phyloP scores from a whole-genome alignment of 1,140 invertebrate species.

The Arion vulgaris region DNA sequence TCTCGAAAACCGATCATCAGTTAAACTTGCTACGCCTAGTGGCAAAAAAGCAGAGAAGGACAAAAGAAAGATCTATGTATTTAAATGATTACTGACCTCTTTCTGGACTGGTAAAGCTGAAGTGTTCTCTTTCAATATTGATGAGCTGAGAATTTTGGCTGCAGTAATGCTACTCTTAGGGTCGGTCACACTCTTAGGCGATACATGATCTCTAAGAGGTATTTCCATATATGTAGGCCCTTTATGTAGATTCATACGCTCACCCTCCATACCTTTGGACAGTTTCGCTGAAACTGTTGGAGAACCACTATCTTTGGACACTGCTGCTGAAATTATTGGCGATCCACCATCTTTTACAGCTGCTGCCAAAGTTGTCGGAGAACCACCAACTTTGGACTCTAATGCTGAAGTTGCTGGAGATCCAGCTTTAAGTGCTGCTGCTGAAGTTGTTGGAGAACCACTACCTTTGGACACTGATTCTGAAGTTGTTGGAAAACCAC shows the following conservation, averaged over 20 bases:
- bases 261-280: not conserved
- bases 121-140: slow-evolving; percentile 55
- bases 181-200: not conserved
- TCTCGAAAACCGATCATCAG: too few species aligned
- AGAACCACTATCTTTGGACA: not conserved
- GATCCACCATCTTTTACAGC: too few species aligned
- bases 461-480: not conserved
- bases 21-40: too few species aligned
- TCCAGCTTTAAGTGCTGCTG: too few species aligned
- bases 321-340: too few species aligned
- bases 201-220: slow-evolving; percentile 30
- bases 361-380: too few species aligned
- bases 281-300: not conserved
- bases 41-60: too few species aligned
- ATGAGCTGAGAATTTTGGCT: slow-evolving; percentile 43
- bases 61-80: too few species aligned
- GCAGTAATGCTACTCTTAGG: slow-evolving; percentile 30
- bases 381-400: too few species aligned
- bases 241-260: not conserved
- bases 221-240: slow-evolving; percentile 49
- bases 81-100: not conserved
- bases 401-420: too few species aligned
- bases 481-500: not conserved
- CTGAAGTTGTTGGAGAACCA: too few species aligned
- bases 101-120: slow-evolving; percentile 28